Evolutionary conservation across 2,113 vertebrate species (phyloP).

Genomic region (Malurus alboscapulatus): DNA sequence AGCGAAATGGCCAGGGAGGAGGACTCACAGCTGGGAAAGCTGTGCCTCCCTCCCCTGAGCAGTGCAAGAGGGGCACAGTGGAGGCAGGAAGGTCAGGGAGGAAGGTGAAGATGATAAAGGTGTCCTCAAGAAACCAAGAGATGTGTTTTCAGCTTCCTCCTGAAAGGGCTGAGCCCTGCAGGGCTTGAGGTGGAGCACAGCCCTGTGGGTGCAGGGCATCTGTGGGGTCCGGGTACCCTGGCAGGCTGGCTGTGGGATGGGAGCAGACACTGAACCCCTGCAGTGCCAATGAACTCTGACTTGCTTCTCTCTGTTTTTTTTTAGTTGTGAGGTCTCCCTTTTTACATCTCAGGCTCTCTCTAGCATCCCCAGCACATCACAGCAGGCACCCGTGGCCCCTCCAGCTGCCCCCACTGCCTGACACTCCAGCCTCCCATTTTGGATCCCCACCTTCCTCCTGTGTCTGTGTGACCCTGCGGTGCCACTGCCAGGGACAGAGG

Average conservation of each 20-base stretch:
- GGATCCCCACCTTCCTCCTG: not conserved
- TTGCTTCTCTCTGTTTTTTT: not conserved
- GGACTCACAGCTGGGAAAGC: not conserved
- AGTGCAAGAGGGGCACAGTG: fast-evolving
- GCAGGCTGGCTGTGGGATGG: not conserved
- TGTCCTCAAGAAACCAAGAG: not conserved
- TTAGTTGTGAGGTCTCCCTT: fast-evolving
- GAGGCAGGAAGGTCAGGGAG: not conserved
- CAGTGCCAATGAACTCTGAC: fast-evolving
- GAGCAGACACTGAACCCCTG: not conserved
- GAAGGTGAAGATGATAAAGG: not conserved
- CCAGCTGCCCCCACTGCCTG: not conserved
- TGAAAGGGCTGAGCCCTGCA: not conserved
- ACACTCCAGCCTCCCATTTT: not conserved
- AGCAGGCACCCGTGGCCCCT: not conserved
- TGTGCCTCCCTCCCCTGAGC: not conserved
- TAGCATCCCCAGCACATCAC: not conserved
- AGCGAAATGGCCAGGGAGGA: not conserved
- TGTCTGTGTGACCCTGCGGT: fast-evolving
- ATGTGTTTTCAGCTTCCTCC: not conserved
- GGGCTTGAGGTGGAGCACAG: not conserved
- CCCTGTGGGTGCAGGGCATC: not conserved
- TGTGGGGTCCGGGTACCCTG: not conserved
- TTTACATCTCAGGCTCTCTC: not conserved
- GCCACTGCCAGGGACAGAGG: not conserved